Conservation (phyloP, 37 sponge, comb jelly and placozoan genomes). For the Spongilla lacustris region DNA sequence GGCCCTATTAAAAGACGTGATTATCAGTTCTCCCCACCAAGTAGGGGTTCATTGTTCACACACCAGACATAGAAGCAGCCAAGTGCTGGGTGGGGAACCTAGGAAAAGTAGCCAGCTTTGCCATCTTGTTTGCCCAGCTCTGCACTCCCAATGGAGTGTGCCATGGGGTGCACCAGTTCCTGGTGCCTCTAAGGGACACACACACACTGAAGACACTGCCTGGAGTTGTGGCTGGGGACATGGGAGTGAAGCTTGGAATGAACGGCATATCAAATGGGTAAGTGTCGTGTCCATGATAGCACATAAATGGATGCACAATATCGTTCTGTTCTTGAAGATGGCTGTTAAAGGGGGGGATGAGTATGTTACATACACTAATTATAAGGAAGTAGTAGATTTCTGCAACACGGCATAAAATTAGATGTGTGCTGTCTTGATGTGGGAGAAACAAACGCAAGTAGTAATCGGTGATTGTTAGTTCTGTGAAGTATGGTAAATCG, state of each 20-base stretch:
- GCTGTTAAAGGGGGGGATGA: too few relatives aligned
- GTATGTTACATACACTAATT: too few relatives aligned
- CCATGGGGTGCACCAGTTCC: conserved; percentile 93
- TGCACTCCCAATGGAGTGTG: conserved; percentile 84
- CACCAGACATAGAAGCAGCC: conserved; percentile 91
- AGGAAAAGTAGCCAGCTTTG: conserved; percentile 86
- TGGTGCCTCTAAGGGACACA: conserved; percentile 91
- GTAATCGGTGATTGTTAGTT: too few relatives aligned
- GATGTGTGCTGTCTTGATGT: too few relatives aligned
- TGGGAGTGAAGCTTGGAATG: conserved; percentile 91
- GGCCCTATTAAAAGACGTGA: too few relatives aligned
- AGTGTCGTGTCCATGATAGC: too few relatives aligned
- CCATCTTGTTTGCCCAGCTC: conserved; percentile 92
- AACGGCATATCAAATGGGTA: conserved; percentile 93
- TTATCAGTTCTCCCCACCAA: background rate
- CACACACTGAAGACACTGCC: conserved; percentile 60
- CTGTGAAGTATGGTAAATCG: too few relatives aligned
- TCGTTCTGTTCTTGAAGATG: too few relatives aligned
- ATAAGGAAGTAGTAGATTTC: too few relatives aligned
- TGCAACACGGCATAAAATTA: too few relatives aligned
- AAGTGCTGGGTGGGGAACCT: conserved; percentile 96
- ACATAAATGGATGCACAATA: too few relatives aligned
- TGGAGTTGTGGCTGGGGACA: conserved; percentile 93
- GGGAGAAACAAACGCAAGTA: too few relatives aligned
- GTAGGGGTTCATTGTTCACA: conserved; percentile 91